Evolutionary conservation across 2,888 invertebrate species (phyloP).

Genomic region (Drosophila barbarae): DNA sequence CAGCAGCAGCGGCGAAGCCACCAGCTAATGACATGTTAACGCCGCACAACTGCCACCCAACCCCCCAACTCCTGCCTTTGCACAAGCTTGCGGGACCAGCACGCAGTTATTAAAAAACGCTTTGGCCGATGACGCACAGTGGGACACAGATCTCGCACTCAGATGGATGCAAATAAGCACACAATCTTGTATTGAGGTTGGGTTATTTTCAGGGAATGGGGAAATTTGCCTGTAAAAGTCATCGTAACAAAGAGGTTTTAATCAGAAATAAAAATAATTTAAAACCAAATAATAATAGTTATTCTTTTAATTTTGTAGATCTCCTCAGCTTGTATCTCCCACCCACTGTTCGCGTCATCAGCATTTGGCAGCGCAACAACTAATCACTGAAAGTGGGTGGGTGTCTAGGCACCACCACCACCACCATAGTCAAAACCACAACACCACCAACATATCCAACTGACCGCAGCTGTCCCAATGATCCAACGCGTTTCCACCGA

Average conservation of each 20-base stretch:
- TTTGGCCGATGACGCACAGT: conserved; percentile 62
- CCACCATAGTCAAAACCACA: conserved; percentile 41
- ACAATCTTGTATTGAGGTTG: not conserved
- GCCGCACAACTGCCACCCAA: conserved; percentile 28
- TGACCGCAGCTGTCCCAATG: conserved; percentile 45
- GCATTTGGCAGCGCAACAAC: conserved; percentile 40
- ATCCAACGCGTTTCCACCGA: conserved; percentile 39
- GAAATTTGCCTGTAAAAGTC: not conserved
- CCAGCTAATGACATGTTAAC: conserved; percentile 73
- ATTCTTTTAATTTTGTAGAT: too few relatives aligned
- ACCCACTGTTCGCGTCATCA: conserved; percentile 47
- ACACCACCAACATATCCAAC: conserved; percentile 36
- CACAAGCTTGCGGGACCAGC: conserved; percentile 41
- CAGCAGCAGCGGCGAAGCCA: conserved; percentile 40
- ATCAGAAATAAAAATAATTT: too few relatives aligned
- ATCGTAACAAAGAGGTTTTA: too few relatives aligned
- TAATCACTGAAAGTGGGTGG: conserved; percentile 64
- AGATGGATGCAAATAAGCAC: not conserved
- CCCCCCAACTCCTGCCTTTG: not conserved
- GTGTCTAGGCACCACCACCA: conserved; percentile 50
- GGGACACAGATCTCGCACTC: conserved; percentile 28
- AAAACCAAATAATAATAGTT: too few relatives aligned
- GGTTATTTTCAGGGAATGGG: not conserved
- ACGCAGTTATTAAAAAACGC: conserved; percentile 73
- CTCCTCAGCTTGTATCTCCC: not conserved